phyloP scores from a whole-genome alignment of 2,888 invertebrate genomes.

The Aradus depressus region DNA sequence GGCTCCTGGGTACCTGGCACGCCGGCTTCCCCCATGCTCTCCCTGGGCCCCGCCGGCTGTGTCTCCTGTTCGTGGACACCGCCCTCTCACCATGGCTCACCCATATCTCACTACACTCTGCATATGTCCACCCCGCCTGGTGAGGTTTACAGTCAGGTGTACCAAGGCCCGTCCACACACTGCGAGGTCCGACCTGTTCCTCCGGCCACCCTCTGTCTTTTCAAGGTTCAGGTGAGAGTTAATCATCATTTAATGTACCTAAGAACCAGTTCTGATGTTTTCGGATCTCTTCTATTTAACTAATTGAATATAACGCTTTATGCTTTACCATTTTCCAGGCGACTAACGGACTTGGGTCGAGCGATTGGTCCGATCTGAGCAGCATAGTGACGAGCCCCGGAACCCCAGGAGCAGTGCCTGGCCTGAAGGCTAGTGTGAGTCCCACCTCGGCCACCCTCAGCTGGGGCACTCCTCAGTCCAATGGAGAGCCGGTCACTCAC shows the following conservation, averaged over 20 bases:
- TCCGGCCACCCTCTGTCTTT: slow-evolving; percentile 70
- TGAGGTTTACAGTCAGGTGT: slow-evolving; percentile 49
- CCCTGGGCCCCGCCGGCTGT: slow-evolving; percentile 27
- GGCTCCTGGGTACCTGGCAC: slow-evolving; percentile 72
- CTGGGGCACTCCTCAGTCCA: slow-evolving; percentile 63
- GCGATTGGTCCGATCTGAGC: slow-evolving; percentile 55
- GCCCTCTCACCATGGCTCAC: slow-evolving; percentile 68
- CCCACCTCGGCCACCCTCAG: slow-evolving; percentile 55
- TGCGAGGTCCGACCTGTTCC: slow-evolving; percentile 59
- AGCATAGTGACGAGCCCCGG: slow-evolving; percentile 66
- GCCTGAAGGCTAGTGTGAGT: slow-evolving; percentile 48
- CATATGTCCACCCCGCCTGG: slow-evolving; percentile 51
- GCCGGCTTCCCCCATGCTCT: slow-evolving; percentile 49
- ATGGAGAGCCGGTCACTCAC: slow-evolving; percentile 63
- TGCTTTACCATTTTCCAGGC: slow-evolving; percentile 44
- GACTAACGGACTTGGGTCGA: slow-evolving; percentile 67
- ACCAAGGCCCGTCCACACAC: slow-evolving; percentile 49
- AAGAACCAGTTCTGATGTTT: background rate
- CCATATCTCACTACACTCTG: slow-evolving; percentile 66
- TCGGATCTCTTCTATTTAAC: background rate
- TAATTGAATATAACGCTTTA: background rate
- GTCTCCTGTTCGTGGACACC: slow-evolving; percentile 63
- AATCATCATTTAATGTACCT: background rate
- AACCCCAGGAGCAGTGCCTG: slow-evolving; percentile 56
- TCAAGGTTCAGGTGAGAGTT: slow-evolving; percentile 49